Evolutionary conservation across 2,888 invertebrate species (phyloP).

Genomic region (Empis stercorea): DNA sequence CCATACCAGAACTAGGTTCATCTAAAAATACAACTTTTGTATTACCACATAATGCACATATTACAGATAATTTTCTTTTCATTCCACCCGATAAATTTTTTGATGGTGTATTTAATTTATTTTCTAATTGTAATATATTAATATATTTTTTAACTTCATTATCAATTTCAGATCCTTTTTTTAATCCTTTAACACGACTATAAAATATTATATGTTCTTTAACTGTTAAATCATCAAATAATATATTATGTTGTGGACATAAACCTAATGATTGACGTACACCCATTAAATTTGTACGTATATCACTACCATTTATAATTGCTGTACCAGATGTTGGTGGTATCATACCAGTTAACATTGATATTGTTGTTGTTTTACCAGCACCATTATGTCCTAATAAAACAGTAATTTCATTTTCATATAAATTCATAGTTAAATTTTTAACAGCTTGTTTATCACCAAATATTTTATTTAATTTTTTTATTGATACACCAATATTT

Average conservation of each 20-base stretch:
- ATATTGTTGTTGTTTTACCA: constrained; percentile 89
- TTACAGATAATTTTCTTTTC: constrained; percentile 63
- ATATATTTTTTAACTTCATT: constrained; percentile 52
- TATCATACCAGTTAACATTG: constrained; percentile 74
- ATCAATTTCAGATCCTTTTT: constrained; percentile 40
- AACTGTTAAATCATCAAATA: constrained; percentile 72
- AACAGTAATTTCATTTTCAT: constrained; percentile 79
- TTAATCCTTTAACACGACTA: constrained; percentile 54
- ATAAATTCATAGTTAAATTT: constrained; percentile 64
- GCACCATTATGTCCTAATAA: constrained; percentile 69
- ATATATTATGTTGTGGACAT: constrained; percentile 76
- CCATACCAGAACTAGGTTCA: constrained; percentile 76
- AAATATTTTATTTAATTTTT: constrained; percentile 51
- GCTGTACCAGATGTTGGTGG: constrained; percentile 57
- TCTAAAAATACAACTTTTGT: constrained; percentile 60
- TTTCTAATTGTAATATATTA: constrained; percentile 48
- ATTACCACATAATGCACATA: constrained; percentile 61
- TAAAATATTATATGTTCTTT: constrained; percentile 73
- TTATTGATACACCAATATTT: constrained; percentile 40
- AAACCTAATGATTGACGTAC: constrained; percentile 62
- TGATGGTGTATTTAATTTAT: constrained; percentile 48
- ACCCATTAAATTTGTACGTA: constrained; percentile 45
- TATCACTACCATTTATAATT: constrained; percentile 57
- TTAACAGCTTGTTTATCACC: constrained; percentile 47
- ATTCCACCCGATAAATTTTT: constrained; percentile 61